Evolutionary conservation across 2,797 vertebrate species (phyloP).

Genomic region (Labeo calbasu): DNA sequence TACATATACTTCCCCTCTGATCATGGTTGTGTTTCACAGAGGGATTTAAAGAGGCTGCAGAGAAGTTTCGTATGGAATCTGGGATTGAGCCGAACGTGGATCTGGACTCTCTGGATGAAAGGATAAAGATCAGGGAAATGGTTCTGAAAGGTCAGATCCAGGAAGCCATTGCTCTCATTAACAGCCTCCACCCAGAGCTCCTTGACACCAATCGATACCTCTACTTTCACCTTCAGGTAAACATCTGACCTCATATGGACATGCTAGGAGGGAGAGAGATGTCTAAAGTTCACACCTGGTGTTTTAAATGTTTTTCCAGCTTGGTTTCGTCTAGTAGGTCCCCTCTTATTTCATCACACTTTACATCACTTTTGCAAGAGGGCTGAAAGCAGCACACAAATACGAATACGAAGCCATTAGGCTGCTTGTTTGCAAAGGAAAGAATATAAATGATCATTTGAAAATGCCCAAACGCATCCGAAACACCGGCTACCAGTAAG

Average conservation of each 20-base stretch:
- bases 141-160: constrained; percentile 96
- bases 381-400: neutral
- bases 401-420: neutral
- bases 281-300: neutral
- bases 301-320: neutral
- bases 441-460: neutral
- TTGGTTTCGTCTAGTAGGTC: neutral
- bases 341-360: neutral
- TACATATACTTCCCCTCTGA: neutral
- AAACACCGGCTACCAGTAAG: too few relatives aligned
- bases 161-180: constrained; percentile 93
- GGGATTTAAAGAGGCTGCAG: constrained; percentile 97
- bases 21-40: constrained; percentile 73
- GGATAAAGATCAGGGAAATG: constrained; percentile 97
- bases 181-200: constrained; percentile 93
- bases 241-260: neutral
- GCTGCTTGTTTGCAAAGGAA: neutral
- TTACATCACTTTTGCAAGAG: neutral
- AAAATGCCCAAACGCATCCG: too few relatives aligned
- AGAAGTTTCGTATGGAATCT: constrained; percentile 97
- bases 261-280: neutral
- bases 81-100: constrained; percentile 97
- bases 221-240: constrained; percentile 95
- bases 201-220: constrained; percentile 95
- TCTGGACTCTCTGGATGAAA: constrained; percentile 92